Percentiles rank a stretch among this genome's conserved stretches.
phyloP scores from a whole-genome alignment of 2,888 invertebrate species.

The Morpho deidamia region DNA sequence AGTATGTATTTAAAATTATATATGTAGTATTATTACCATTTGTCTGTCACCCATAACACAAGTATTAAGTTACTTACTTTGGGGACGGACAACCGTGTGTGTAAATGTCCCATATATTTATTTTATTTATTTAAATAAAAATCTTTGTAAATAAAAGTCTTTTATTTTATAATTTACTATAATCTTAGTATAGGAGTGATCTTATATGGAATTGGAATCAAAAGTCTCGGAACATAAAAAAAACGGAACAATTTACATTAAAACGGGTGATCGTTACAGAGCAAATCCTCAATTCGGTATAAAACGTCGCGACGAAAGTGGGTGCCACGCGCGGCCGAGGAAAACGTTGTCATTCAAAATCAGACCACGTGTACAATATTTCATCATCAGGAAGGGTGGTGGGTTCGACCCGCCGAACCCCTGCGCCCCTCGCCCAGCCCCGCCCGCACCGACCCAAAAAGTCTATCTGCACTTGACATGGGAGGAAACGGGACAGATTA shows the following conservation, averaged over 20 bases:
- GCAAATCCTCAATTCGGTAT: slow-evolving; percentile 64
- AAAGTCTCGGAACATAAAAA: slow-evolving; percentile 4
- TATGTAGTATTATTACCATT: too few species aligned
- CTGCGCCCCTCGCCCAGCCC: slow-evolving; percentile 25
- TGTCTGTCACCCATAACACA: too few species aligned
- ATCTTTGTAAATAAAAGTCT: too few species aligned
- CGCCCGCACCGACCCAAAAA: slow-evolving; percentile 64
- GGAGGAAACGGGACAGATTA: slow-evolving; percentile 78
- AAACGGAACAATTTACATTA: slow-evolving; percentile 32
- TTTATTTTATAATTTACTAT: too few species aligned
- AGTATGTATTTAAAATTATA: too few species aligned
- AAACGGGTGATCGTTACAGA: slow-evolving; percentile 49
- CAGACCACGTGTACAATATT: slow-evolving; percentile 86
- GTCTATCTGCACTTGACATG: slow-evolving; percentile 78
- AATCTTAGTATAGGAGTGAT: not conserved
- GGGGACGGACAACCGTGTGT: too few species aligned
- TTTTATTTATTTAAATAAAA: too few species aligned
- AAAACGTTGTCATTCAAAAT: slow-evolving; percentile 84
- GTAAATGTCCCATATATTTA: too few species aligned
- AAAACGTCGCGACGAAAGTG: slow-evolving; percentile 65
- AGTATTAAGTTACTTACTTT: too few species aligned
- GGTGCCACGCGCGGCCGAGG: slow-evolving; percentile 65
- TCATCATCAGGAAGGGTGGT: slow-evolving; percentile 80
- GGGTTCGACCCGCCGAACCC: slow-evolving; percentile 39
- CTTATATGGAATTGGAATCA: not conserved